Evolutionary conservation across 2,113 vertebrate species (phyloP), one percentile per base, ranked within the genome.

Genomic region (Podarcis muralis): DNA sequence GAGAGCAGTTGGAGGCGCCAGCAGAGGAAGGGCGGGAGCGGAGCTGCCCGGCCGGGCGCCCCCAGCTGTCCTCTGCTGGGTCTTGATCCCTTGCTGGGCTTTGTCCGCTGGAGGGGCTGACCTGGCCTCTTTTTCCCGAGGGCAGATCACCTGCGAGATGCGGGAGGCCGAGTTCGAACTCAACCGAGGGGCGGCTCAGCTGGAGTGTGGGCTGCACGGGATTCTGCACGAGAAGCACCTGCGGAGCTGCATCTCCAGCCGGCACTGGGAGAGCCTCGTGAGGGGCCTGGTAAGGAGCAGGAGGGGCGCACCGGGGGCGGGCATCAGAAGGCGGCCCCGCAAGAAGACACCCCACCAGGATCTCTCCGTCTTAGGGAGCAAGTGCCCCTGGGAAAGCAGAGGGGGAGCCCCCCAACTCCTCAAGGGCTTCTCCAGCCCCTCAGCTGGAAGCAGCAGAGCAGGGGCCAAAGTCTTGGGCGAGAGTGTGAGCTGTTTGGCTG

Each of bases 211-310:
- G 4, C 94, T 95, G 48, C 93, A 79, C 0, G 97, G 98, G 0
- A 88, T 99, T 62, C 87, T 99, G 6, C 96, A 93, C 20, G 98
- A 98, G 68, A 80, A 1, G 65, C 84, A 95, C 90, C 93, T 99
- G 84, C 35, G 96, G 81, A 93, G 5, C 0, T 96, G 95, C 83
- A 98, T 99, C 48, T 93, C 91, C 0, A 3, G 65, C 1, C 79
- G 20, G 25, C 98, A 99, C 91, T 98, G 98, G 98, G 2, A 90
- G 16, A 97, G 97, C 89, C 95, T 99, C 91, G 83, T 27, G 62
- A 89, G 0, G 2, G 91, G 90, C 48, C 88, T 91, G 59, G 84
- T 95, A 89, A 95, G 95, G 85, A 84, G 92, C 4, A 7, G 48
- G 48, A 53, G 48, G 71, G 32, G 0, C 0, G 35, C 3, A 4